phyloP scores from a whole-genome alignment of 2,113 vertebrate genomes.

The Mustelus asterias region DNA sequence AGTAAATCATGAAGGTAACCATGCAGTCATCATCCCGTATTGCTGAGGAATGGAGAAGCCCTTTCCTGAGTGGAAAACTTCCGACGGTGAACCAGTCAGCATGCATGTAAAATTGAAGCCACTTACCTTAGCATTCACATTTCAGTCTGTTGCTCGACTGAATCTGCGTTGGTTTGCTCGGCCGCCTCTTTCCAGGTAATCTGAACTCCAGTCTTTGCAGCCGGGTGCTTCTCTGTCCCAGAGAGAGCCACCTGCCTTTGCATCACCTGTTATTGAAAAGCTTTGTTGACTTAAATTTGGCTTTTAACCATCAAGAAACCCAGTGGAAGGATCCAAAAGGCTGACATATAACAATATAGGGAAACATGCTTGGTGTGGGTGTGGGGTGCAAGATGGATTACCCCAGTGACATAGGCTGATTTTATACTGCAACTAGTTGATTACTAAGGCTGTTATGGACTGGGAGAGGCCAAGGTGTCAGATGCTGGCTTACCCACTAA shows the following conservation, averaged over 20 bases:
- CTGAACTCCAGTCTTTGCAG: no score
- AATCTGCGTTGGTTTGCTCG: background rate
- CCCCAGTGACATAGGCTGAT: background rate
- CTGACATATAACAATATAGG: background rate
- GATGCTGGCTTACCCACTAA: background rate
- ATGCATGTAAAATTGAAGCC: background rate
- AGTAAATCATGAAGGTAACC: background rate
- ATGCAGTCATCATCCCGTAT: background rate
- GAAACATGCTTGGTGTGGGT: background rate
- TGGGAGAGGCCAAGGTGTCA: background rate
- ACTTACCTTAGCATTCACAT: background rate
- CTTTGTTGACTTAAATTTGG: background rate
- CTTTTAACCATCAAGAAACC: background rate
- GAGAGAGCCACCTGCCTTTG: background rate
- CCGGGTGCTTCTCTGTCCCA: no score
- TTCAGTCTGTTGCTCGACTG: background rate
- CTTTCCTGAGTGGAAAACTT: background rate
- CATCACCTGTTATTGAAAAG: background rate
- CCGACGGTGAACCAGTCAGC: background rate
- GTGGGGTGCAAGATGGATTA: background rate
- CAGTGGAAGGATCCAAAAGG: background rate
- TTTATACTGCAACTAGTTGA: background rate
- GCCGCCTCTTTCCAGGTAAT: background rate
- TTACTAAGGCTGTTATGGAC: background rate
- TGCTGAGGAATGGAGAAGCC: background rate